Evolutionary conservation across 2,113 vertebrate genomes (phyloP), one percentile per base, ranked within the genome.

Genomic region (Zosterops lateralis): DNA sequence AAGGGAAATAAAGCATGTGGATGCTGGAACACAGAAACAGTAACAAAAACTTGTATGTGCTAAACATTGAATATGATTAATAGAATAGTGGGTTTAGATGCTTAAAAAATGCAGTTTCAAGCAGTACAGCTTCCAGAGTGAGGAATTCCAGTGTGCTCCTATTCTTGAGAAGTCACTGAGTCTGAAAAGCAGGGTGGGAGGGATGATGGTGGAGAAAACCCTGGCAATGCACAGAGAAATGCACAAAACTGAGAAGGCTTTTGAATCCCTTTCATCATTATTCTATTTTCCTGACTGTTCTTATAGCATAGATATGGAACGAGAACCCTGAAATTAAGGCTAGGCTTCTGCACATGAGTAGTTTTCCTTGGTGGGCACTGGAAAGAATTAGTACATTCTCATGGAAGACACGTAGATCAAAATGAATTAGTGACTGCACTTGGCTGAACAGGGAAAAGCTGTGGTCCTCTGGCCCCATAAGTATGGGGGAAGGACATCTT

Each of bases 341-440:
- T 67, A 66, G 48, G 10, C 28, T 87, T 73, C 54, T 74, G 56
- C 75, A 72, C 9, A 15, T 3, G 17, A 21, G 18, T 15, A 25
- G 11, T 40, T 83, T 50, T 51, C 58, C 56, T 25, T 0, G 1
- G 29, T 42, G n/a, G 29, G 21, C 56, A 65, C 45, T 26, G 36
- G 48, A 67, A 75, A 68, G 45, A 74, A 7, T 31, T n/a, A 34
- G 22, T 25, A 83, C 0, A 0, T 2, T 3, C 42, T 90, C 14
- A 15, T 25, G 24, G 73, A 87, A 82, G 34, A 48, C 47, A 74
- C 9, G 34, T 3, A 20, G 7, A 29, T 45, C 42, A 73, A 89
- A 72, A 84, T 22, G 4, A 66, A 58, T 50, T 0, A 62, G 16
- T 54, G 50, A 48, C 19, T 21, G 9, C 3, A 9, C 31, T 82